Percentiles rank a stretch among this genome's conserved stretches.
Conservation (phyloP, 1,140 invertebrate genomes). For the Lordiphosa collinella region DNA sequence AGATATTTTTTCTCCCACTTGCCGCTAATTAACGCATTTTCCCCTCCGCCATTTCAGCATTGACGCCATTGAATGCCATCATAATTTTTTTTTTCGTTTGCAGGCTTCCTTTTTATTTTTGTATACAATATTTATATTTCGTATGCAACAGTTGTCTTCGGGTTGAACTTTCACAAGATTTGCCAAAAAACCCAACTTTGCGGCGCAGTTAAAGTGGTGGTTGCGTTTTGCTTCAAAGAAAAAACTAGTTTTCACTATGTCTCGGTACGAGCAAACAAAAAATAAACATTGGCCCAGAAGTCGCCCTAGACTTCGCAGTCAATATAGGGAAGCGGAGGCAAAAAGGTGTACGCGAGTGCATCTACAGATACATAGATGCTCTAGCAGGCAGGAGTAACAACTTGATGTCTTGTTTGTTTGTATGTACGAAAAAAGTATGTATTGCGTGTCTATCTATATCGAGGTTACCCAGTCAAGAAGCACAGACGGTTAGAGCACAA, state of each 20-base stretch:
- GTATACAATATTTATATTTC: conserved; percentile 6
- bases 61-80: conserved; percentile 34
- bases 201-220: conserved; percentile 32
- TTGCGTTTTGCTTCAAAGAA: conserved; percentile 36
- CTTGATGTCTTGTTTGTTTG: conserved; percentile 61
- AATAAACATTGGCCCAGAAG: conserved; percentile 69
- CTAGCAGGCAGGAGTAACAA: conserved; percentile 32
- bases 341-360: conserved; percentile 51
- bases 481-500: conserved; percentile 64
- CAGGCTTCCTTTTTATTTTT: not conserved
- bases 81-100: conserved; percentile 14
- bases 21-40: conserved; percentile 50
- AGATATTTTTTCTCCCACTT: conserved; percentile 27
- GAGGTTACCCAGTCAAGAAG: conserved; percentile 60
- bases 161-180: conserved; percentile 53
- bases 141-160: conserved; percentile 51
- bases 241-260: conserved; percentile 74
- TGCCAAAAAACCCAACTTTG: conserved; percentile 34
- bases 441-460: conserved; percentile 16
- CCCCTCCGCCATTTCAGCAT: conserved; percentile 22
- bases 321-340: conserved; percentile 58
- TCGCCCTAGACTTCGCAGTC: conserved; percentile 29
- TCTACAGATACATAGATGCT: conserved; percentile 62
- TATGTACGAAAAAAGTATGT: conserved; percentile 37
- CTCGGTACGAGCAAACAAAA: conserved; percentile 61